These are phyloP conservation scores for Hypomesus transpacificus DNA, from an alignment of 2,113 vertebrate species.

Conservation along the genomic window DNA sequence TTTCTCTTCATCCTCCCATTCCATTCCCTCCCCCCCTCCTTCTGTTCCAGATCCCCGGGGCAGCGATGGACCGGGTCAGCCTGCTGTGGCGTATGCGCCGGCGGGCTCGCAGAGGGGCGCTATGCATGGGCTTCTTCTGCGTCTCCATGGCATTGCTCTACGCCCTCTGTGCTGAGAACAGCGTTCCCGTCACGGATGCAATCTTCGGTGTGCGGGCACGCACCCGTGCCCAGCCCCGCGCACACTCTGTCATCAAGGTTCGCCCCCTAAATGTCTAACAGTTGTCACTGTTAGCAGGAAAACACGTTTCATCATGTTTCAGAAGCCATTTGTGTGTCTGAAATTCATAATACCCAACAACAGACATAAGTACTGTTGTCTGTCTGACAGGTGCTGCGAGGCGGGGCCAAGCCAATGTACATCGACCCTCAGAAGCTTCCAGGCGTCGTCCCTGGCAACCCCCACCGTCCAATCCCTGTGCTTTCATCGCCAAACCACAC, in stretches of 20 bases:
- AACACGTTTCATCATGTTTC: too few species aligned
- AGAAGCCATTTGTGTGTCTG: neutral
- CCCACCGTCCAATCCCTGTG: constrained; percentile 70
- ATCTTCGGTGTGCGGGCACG: constrained; percentile 68
- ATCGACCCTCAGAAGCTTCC: constrained; percentile 72
- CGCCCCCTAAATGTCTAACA: neutral
- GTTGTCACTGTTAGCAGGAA: neutral
- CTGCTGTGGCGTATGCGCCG: constrained; percentile 70
- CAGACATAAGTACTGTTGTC: neutral
- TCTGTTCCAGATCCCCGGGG: constrained; percentile 61
- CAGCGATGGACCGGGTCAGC: constrained; percentile 71
- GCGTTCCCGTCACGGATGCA: constrained; percentile 71
- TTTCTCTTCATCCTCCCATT: neutral
- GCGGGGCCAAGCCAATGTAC: constrained; percentile 65
- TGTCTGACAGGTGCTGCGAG: constrained; percentile 60
- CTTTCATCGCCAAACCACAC: constrained; percentile 65
- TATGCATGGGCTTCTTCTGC: constrained; percentile 74
- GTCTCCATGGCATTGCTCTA: constrained; percentile 73
- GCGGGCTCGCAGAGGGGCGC: constrained; percentile 64
- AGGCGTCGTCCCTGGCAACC: constrained; percentile 70
- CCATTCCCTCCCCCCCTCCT: neutral
- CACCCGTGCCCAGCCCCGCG: constrained; percentile 71
- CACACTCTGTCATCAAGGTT: constrained; percentile 66
- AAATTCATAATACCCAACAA: neutral
- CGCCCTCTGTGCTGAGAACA: constrained; percentile 75